A percentile compares a stretch with the other conserved stretches of the same genome.
phyloP scores from a whole-genome alignment of 2,797 vertebrate species.

The Basileuterus tristriatus region DNA sequence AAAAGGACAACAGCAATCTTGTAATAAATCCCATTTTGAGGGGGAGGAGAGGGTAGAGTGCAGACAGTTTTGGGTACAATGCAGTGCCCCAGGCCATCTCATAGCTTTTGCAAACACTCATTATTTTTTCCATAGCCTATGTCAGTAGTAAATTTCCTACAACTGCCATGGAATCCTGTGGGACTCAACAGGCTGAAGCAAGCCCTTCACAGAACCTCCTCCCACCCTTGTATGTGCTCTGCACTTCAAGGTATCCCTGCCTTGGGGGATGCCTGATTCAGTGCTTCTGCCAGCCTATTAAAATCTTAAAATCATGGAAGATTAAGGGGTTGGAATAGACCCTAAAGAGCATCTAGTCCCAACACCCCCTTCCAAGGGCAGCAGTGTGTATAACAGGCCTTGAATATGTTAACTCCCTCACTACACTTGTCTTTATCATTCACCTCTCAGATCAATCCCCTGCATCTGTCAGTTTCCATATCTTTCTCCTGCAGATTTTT shows the following conservation, averaged over 20 bases:
- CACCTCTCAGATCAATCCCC: not conserved
- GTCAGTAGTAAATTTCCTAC: not conserved
- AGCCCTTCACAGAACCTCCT: not conserved
- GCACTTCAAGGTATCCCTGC: not conserved
- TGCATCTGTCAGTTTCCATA: not conserved
- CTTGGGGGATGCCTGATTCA: not conserved
- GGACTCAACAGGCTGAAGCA: not conserved
- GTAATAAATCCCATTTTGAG: not conserved
- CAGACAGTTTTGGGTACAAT: not conserved
- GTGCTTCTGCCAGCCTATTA: not conserved
- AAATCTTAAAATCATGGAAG: not conserved
- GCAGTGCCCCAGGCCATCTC: not conserved
- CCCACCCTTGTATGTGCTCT: not conserved
- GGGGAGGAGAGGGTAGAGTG: not conserved
- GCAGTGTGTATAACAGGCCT: not conserved
- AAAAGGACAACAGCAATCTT: not conserved
- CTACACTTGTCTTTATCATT: not conserved
- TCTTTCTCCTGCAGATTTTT: not conserved
- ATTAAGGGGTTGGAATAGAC: not conserved
- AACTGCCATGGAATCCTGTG: not conserved
- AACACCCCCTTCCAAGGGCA: not conserved
- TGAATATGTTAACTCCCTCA: accelerated
- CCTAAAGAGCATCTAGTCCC: not conserved
- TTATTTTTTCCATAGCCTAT: slow-evolving; percentile 2
- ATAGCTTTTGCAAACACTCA: not conserved